A percentile compares a stretch with the other conserved stretches of the same genome.
Conservation (phyloP, 2,888 invertebrate genomes). For the Cybosia mesomella region DNA sequence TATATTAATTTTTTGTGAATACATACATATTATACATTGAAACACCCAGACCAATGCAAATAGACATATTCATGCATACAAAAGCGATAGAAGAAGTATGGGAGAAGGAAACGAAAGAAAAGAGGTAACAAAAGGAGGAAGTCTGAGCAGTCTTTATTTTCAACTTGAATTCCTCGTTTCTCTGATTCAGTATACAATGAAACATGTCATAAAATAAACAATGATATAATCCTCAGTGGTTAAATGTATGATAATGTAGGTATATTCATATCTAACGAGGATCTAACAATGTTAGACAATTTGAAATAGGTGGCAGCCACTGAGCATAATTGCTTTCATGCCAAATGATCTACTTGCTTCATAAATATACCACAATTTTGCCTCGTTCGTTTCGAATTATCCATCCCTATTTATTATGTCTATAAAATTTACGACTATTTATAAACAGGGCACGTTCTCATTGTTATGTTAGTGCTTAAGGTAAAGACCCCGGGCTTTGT, state of each 20-base stretch:
- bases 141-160: background rate
- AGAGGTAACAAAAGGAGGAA: background rate
- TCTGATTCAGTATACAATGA: background rate
- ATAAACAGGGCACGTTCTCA: conserved; percentile 15
- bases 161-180: background rate
- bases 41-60: too few species aligned
- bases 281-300: conserved; percentile 34
- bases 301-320: conserved; percentile 39
- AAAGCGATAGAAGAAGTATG: too few species aligned
- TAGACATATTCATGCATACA: too few species aligned
- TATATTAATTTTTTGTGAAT: too few species aligned
- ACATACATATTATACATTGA: too few species aligned
- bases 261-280: conserved; percentile 30
- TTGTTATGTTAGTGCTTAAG: conserved; percentile 21
- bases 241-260: conserved; percentile 23
- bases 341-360: conserved; percentile 38
- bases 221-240: background rate
- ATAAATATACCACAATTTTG: conserved; percentile 44
- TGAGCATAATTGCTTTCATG: conserved; percentile 45
- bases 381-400: conserved; percentile 26
- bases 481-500: conserved; percentile 16
- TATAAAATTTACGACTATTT: conserved; percentile 22
- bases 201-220: background rate
- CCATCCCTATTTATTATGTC: conserved; percentile 26
- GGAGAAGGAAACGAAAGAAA: too few species aligned